These are phyloP conservation scores for Condylura cristata DNA, from an alignment of 2,113 vertebrate genomes.

Conservation along the genomic window DNA sequence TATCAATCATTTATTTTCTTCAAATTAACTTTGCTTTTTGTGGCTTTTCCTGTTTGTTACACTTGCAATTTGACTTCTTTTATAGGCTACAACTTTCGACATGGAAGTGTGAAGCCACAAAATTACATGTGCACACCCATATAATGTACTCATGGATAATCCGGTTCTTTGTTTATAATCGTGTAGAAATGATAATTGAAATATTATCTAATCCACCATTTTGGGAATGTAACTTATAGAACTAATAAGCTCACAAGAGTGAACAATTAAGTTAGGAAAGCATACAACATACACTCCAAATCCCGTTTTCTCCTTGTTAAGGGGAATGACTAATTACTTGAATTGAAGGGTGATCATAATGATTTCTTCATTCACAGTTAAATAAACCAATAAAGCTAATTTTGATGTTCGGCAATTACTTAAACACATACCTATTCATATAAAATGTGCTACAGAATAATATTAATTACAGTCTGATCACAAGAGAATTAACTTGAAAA, in stretches of 20 bases:
- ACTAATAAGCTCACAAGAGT: not conserved
- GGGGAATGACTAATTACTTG: not conserved
- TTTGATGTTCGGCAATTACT: not conserved
- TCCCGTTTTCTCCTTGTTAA: not conserved
- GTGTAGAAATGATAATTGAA: not conserved
- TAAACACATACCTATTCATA: slow-evolving; percentile 47
- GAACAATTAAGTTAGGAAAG: not conserved
- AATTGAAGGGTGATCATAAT: not conserved
- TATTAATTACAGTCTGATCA: slow-evolving; percentile 61
- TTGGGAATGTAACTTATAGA: not conserved
- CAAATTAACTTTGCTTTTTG: slow-evolving; percentile 25
- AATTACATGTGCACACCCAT: not conserved
- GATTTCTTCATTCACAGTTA: not conserved
- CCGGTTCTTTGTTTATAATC: not conserved
- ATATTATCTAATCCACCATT: not conserved
- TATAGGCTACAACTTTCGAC: not conserved
- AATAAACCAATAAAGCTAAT: not conserved
- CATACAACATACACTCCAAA: not conserved
- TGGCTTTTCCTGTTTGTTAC: not conserved
- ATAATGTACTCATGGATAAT: not conserved
- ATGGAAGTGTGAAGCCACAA: not conserved
- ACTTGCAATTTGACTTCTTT: not conserved
- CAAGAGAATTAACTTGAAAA: slow-evolving; percentile 63
- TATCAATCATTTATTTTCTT: slow-evolving; percentile 50
- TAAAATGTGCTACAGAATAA: slow-evolving; percentile 31